Conservation (phyloP, 30 jellyfish, hydroid and myxozoan species). For the Pelagia noctiluca region DNA sequence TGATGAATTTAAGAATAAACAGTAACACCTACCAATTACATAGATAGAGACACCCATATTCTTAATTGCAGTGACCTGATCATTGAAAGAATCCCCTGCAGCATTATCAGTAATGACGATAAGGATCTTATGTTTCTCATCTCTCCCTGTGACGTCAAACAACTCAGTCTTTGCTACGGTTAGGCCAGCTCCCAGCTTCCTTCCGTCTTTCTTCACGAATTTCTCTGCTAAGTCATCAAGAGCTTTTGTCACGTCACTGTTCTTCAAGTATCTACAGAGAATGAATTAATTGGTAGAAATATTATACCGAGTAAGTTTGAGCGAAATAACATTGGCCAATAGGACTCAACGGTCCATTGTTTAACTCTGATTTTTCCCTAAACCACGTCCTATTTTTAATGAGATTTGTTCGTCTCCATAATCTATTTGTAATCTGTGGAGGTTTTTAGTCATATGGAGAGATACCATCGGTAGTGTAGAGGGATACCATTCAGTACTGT, state of each 20-base stretch:
- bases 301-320: not conserved
- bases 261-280: constrained; percentile 31
- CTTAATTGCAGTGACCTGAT: constrained; percentile 40
- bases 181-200: constrained; percentile 48
- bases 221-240: constrained; percentile 17
- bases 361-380: not conserved
- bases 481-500: too few relatives aligned
- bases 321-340: not conserved
- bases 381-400: too few relatives aligned
- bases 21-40: constrained; percentile 16
- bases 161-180: constrained; percentile 39
- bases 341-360: not conserved
- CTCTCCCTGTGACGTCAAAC: constrained; percentile 57
- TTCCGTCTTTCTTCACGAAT: constrained; percentile 22
- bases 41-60: constrained; percentile 48
- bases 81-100: constrained; percentile 57
- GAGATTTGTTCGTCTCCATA: not conserved
- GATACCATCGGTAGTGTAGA: too few relatives aligned
- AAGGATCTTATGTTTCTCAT: constrained; percentile 49
- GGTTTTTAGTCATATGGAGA: too few relatives aligned
- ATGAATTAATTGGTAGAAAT: not conserved
- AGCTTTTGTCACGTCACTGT: constrained; percentile 3
- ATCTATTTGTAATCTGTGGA: not conserved
- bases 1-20: too few relatives aligned
- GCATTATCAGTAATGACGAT: constrained; percentile 54